A percentile compares a stretch with the other conserved stretches of the same genome.
Evolutionary conservation across 92 coral and sea anemone species (phyloP).

Genomic region (Parazoanthus swiftii): DNA sequence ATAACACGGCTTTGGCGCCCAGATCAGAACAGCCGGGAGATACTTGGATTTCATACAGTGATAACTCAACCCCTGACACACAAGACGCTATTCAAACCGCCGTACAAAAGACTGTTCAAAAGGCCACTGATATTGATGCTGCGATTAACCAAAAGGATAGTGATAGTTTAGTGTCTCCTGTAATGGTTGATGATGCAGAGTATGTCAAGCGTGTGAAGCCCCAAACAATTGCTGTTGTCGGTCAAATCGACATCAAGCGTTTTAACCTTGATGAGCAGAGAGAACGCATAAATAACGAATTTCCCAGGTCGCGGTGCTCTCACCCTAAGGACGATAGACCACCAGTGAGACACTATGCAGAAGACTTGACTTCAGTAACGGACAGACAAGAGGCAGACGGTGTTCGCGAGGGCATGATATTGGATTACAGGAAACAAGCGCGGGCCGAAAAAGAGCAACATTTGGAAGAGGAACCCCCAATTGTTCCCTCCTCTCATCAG

Average conservation of each 20-base stretch:
- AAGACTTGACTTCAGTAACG: background rate
- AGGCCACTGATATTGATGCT: conserved; percentile 25
- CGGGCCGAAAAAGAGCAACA: background rate
- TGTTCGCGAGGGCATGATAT: background rate
- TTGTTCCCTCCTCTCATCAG: conserved; percentile 5
- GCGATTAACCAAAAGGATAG: background rate
- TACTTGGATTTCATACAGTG: conserved; percentile 37
- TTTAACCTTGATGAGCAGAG: background rate
- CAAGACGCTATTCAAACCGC: background rate
- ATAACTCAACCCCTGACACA: conserved; percentile 16
- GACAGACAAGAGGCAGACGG: background rate
- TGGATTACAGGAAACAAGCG: background rate
- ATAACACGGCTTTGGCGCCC: background rate
- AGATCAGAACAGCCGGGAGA: conserved; percentile 3
- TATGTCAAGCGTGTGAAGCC: background rate
- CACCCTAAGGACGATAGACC: background rate
- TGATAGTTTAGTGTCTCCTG: background rate
- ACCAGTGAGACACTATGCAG: background rate
- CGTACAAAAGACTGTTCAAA: conserved; percentile 30
- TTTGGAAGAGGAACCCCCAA: conserved; percentile 7
- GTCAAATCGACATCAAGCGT: conserved; percentile 10
- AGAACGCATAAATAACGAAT: background rate
- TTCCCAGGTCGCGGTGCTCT: background rate
- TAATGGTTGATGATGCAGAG: background rate
- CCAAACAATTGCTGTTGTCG: conserved; percentile 5